Evolutionary conservation across 2,888 invertebrate species (phyloP).

Genomic region (Deladenus siricidicola): DNA sequence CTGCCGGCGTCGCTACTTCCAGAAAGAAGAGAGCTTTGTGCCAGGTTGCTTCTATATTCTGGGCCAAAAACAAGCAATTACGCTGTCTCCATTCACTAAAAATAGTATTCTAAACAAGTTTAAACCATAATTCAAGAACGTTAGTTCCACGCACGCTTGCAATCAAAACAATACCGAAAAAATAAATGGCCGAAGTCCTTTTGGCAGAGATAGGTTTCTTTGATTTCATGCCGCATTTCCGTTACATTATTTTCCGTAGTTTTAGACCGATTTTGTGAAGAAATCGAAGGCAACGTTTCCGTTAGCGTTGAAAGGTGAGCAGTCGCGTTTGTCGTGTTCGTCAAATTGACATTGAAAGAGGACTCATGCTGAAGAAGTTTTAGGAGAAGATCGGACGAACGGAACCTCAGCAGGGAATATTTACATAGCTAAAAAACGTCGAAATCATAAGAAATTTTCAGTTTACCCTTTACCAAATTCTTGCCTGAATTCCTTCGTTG

Average conservation of each 20-base stretch:
- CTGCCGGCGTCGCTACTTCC: conserved; percentile 7
- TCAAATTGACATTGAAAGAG: not conserved
- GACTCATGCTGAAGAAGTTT: not conserved
- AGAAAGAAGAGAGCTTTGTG: conserved; percentile 8
- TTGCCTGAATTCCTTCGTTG: not conserved
- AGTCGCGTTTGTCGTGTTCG: too few species aligned
- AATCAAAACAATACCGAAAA: not conserved
- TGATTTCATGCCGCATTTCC: not conserved
- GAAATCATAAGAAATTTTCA: too few species aligned
- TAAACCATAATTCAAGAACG: not conserved
- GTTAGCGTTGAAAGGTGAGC: too few species aligned
- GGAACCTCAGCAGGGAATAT: not conserved
- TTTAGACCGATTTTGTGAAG: too few species aligned
- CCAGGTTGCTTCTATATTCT: not conserved
- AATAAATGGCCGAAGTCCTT: conserved; percentile 12
- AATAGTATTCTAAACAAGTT: not conserved
- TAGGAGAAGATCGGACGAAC: not conserved
- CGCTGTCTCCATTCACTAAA: conserved; percentile 19
- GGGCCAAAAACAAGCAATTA: conserved; percentile 4
- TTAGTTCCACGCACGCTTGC: not conserved
- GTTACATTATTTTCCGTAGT: not conserved
- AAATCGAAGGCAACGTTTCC: too few species aligned
- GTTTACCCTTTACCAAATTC: too few species aligned
- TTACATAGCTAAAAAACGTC: not conserved
- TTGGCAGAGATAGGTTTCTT: not conserved